phyloP scores from a whole-genome alignment of 1,140 invertebrate genomes.

The Drosophila nannoptera region DNA sequence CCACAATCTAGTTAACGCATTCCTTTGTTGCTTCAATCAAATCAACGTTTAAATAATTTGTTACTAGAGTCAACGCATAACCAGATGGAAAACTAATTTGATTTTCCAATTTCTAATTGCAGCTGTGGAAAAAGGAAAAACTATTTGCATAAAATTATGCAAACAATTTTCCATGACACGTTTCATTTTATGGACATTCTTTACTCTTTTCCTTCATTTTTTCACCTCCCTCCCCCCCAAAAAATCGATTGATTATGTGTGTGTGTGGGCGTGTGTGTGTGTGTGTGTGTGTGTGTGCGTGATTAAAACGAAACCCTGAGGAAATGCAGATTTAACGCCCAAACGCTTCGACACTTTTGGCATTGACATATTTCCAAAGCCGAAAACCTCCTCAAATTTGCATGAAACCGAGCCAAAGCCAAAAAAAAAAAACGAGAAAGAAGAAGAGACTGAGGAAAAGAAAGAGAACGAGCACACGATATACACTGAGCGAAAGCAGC shows the following conservation, averaged over 20 bases:
- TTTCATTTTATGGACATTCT: too few relatives aligned
- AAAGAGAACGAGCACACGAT: too few relatives aligned
- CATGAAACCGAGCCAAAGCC: conserved; percentile 27
- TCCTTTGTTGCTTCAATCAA: too few relatives aligned
- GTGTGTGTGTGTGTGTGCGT: not conserved
- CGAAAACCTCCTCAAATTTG: conserved; percentile 43
- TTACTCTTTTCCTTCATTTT: not conserved
- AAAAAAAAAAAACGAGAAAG: not conserved
- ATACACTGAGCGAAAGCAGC: conserved; percentile 19
- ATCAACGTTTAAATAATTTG: too few relatives aligned
- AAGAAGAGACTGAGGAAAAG: too few relatives aligned
- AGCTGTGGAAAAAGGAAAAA: not conserved
- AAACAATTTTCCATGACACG: not conserved
- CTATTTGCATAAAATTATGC: conserved; percentile 15
- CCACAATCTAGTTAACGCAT: too few relatives aligned
- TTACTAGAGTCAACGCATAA: not conserved
- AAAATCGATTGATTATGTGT: conserved; percentile 20
- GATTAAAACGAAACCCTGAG: conserved; percentile 52
- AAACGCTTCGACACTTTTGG: conserved; percentile 39
- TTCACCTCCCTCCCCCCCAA: not conserved
- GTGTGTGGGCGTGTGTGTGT: not conserved
- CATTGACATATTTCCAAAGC: conserved; percentile 51
- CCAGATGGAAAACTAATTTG: not conserved
- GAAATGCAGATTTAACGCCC: conserved; percentile 52
- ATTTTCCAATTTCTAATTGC: conserved; percentile 8